Base-by-base conservation (phyloP, 2,797 vertebrate species). In the Hydrolagus colliei region DNA sequence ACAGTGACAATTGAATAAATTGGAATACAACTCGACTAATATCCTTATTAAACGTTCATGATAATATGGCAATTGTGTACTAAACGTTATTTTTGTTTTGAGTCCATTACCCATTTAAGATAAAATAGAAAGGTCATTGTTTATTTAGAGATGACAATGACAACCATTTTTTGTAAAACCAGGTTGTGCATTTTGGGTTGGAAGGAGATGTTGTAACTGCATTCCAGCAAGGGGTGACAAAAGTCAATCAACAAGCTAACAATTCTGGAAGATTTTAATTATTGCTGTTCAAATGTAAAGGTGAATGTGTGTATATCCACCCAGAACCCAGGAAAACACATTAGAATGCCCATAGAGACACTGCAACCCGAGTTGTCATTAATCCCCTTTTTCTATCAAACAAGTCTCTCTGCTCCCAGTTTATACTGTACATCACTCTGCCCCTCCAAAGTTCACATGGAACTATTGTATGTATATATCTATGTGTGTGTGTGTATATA, bases 291-390 rank as follows among this genome's bases (percentile, higher is more conserved):
- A 76, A 76, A 76, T 52, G 14, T 9, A 79, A 78, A 12, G 59
- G 16, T 10, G 1, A 52, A 75, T 41, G 2, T 16, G n/a, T n/a
- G 74, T 59, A 52, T 20, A 63, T 22, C 7, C 14, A 61, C 12
- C 16, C 1, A 79, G 9, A 3, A 79, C 0, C 63, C 63, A 61
- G 16, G 14, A 76, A n/a, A 59, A 7, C 27, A 27, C 35, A 59
- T 52, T 76, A 76, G 76, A 27, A 79, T 62, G 59, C n/a, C 59
- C 11, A 78, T 78, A 32, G 52, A 79, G 10, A 63, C 63, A 79
- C 59, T 22, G n/a, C n/a, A 63, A 9, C 12, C 52, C 27, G n/a
- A 62, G 27, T 10, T 79, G 76, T 79, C 12, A 63, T 8, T 12
- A 13, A 4, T 79, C 20, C 62, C 18, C 63, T n/a, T 62, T 63